Evolutionary conservation across 2,797 vertebrate species (phyloP).

Genomic region (Macroramphosus scolopax): DNA sequence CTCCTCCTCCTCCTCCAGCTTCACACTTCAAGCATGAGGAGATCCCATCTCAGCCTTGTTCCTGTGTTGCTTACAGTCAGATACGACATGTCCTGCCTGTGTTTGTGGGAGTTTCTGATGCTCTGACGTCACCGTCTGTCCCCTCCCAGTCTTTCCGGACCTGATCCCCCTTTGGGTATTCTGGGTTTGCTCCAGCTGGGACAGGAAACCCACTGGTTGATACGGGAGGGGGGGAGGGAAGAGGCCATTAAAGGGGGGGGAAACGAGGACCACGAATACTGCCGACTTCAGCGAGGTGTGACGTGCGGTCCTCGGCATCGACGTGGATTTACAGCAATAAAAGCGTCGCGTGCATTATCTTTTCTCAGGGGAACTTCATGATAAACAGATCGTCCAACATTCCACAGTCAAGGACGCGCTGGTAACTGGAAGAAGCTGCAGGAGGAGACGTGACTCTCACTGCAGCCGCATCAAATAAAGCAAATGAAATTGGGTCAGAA

Average conservation of each 20-base stretch:
- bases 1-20: too few species aligned
- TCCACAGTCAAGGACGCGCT: constrained; percentile 45
- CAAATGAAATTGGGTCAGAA: constrained; percentile 11
- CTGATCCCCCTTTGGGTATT: constrained; percentile 59
- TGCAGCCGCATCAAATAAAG: constrained; percentile 47
- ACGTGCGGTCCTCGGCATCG: constrained; percentile 44
- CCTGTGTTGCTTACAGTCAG: background rate
- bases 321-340: constrained; percentile 30
- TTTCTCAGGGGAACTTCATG: constrained; percentile 14
- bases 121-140: constrained; percentile 24
- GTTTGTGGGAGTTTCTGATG: constrained; percentile 7
- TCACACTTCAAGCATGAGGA: constrained; percentile 22
- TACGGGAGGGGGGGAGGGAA: constrained; percentile 36
- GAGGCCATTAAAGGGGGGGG: constrained; percentile 62
- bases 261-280: constrained; percentile 28
- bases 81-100: constrained; percentile 2
- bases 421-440: constrained; percentile 46
- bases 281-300: too few species aligned
- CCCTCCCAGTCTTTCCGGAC: constrained; percentile 44
- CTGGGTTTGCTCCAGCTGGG: constrained; percentile 59
- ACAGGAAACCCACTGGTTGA: constrained; percentile 65
- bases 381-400: constrained; percentile 53
- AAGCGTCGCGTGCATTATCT: constrained; percentile 12
- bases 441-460: constrained; percentile 38
- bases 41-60: constrained; percentile 24